A percentile compares a stretch with the other conserved stretches of the same genome.
Evolutionary conservation across 1,140 invertebrate genomes (phyloP).

Genomic region (Zaprionus ornatus): DNA sequence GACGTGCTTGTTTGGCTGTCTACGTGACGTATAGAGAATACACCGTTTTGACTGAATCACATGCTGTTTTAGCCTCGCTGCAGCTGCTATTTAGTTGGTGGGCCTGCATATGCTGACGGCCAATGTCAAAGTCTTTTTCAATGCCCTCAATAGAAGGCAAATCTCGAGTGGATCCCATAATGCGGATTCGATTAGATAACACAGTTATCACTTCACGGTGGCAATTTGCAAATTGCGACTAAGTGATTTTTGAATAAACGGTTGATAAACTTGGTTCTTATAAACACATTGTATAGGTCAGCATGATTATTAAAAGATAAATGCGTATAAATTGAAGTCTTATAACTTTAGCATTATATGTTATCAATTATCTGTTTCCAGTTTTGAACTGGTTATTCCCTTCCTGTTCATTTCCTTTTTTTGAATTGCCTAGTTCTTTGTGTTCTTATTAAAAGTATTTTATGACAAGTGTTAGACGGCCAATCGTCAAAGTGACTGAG

Average conservation of each 20-base stretch:
- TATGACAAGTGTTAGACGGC: constrained; percentile 3
- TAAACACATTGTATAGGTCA: background rate
- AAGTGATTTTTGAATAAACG: background rate
- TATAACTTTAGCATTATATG: background rate
- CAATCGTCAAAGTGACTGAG: background rate
- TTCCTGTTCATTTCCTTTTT: background rate
- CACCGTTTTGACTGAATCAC: constrained; percentile 44
- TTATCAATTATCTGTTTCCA: background rate
- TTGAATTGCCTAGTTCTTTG: background rate
- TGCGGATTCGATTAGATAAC: background rate
- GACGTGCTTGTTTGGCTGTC: constrained; percentile 35
- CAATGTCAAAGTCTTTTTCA: constrained; percentile 29
- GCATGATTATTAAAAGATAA: background rate
- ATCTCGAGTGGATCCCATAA: constrained; percentile 16
- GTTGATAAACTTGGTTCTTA: background rate
- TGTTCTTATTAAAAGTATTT: background rate
- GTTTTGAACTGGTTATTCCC: too few relatives aligned
- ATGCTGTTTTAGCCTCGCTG: constrained; percentile 2
- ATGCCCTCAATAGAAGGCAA: constrained; percentile 4
- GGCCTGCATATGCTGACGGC: constrained; percentile 39
- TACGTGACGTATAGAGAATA: constrained; percentile 74
- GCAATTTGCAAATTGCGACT: background rate
- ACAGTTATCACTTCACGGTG: background rate
- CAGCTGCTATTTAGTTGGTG: constrained; percentile 7
- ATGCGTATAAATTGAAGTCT: background rate